phyloP scores from a whole-genome alignment of 1,140 invertebrate species.

The Apis dorsata region DNA sequence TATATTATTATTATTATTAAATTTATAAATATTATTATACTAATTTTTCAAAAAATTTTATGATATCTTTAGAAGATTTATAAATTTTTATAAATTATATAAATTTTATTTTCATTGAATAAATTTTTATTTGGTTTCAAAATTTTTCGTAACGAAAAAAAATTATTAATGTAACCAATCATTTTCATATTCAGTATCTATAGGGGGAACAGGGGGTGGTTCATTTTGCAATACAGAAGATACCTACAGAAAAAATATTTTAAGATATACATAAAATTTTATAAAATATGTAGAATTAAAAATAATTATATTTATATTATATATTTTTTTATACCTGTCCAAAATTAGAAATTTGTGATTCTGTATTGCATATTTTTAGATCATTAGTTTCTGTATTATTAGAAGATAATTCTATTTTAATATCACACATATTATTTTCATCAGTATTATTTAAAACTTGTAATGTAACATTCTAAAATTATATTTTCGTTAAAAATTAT shows the following conservation, averaged over 20 bases:
- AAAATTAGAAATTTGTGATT: not conserved
- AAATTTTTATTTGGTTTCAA: not conserved
- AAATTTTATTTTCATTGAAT: not conserved
- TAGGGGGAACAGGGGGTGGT: constrained; percentile 71
- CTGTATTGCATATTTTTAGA: not conserved
- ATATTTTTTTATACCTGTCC: not conserved
- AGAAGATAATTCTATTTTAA: not conserved
- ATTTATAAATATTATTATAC: not conserved
- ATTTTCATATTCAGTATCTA: constrained; percentile 53
- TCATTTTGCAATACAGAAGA: constrained; percentile 60
- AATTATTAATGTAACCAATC: constrained; percentile 22
- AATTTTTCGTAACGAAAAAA: constrained; percentile 8
- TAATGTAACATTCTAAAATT: constrained; percentile 69
- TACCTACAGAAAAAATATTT: constrained; percentile 51
- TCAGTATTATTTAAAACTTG: constrained; percentile 62
- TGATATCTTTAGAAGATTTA: not conserved
- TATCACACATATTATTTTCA: constrained; percentile 6
- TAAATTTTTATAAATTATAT: constrained; percentile 10
- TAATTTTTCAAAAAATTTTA: not conserved
- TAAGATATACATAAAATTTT: not conserved
- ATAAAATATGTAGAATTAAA: not conserved
- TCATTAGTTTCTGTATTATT: not conserved
- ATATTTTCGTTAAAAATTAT: constrained; percentile 14
- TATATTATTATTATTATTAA: too few relatives aligned
- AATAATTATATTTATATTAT: constrained; percentile 5